These are phyloP conservation scores for Synanthedon andrenaeformis DNA, from an alignment of 2,888 invertebrate species.

Conservation along the genomic window DNA sequence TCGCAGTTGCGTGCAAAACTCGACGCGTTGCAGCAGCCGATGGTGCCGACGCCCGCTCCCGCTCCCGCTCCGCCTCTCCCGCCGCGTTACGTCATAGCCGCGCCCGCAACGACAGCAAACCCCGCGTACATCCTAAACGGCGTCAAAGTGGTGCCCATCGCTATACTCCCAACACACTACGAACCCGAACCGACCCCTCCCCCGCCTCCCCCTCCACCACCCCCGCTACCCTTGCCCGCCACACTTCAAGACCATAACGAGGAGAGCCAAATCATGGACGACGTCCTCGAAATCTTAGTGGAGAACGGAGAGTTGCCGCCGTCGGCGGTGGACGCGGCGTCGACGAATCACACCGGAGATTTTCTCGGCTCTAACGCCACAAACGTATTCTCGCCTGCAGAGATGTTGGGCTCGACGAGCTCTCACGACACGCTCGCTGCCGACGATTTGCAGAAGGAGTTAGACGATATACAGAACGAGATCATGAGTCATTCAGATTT, in stretches of 20 bases:
- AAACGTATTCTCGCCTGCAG: slow-evolving; percentile 36
- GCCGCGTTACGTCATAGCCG: slow-evolving; percentile 40
- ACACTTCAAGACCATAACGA: slow-evolving; percentile 37
- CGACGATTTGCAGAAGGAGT: slow-evolving; percentile 51
- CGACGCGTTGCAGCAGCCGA: slow-evolving; percentile 70
- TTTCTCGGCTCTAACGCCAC: slow-evolving; percentile 19
- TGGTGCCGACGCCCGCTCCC: slow-evolving; percentile 58
- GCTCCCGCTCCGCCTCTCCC: slow-evolving; percentile 49
- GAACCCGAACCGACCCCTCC: slow-evolving; percentile 52
- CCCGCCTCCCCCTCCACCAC: slow-evolving; percentile 36
- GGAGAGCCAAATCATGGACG: slow-evolving; percentile 85
- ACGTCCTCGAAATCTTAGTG: slow-evolving; percentile 93
- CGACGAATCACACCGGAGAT: slow-evolving; percentile 52
- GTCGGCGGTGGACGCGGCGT: slow-evolving; percentile 80
- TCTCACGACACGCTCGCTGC: slow-evolving; percentile 46
- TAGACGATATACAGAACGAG: slow-evolving; percentile 58
- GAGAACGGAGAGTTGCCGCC: slow-evolving; percentile 93
- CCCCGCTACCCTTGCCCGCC: slow-evolving; percentile 23
- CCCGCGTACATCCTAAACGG: slow-evolving; percentile 76
- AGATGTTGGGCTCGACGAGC: slow-evolving; percentile 37
- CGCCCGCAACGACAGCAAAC: slow-evolving; percentile 37
- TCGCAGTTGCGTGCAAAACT: slow-evolving; percentile 72
- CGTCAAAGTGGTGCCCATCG: slow-evolving; percentile 64
- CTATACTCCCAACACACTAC: slow-evolving; percentile 55
- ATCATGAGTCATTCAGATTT: slow-evolving; percentile 48